A percentile compares a stretch with the other conserved stretches of the same genome.
Evolutionary conservation across 2,113 vertebrate genomes (phyloP).

Genomic region (Mastomys natalensis): DNA sequence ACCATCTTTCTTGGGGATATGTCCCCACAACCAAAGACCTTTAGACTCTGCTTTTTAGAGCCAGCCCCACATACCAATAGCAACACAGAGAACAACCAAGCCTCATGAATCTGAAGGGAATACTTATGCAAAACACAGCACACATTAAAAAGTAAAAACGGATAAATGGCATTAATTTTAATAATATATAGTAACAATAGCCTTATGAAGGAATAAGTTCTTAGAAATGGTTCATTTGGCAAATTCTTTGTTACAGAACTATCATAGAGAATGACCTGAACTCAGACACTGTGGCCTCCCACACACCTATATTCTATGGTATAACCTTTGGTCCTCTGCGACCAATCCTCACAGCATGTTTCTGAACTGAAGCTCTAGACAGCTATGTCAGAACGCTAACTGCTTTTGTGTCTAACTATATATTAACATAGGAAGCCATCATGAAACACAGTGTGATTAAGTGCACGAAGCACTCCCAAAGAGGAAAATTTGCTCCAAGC

Average conservation of each 20-base stretch:
- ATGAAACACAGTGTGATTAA: background rate
- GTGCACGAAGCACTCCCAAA: background rate
- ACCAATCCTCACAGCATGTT: background rate
- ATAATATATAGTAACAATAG: background rate
- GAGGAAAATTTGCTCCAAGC: background rate
- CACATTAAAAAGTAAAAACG: constrained; percentile 29
- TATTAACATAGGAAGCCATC: background rate
- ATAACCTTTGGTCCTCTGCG: background rate
- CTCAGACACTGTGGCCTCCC: background rate
- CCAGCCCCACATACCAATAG: background rate
- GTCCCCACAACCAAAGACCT: background rate
- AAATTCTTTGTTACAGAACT: background rate
- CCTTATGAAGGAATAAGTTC: background rate
- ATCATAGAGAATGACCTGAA: background rate
- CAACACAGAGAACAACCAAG: background rate
- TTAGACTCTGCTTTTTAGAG: background rate
- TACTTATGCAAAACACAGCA: background rate
- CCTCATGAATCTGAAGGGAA: background rate
- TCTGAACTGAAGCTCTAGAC: background rate
- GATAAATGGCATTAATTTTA: constrained; percentile 5
- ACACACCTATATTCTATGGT: background rate
- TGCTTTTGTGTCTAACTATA: background rate
- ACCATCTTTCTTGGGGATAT: background rate
- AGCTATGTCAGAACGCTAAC: background rate
- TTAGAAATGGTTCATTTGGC: background rate